phyloP scores from a whole-genome alignment of 1,140 invertebrate genomes.

The Polypedilum vanderplanki region DNA sequence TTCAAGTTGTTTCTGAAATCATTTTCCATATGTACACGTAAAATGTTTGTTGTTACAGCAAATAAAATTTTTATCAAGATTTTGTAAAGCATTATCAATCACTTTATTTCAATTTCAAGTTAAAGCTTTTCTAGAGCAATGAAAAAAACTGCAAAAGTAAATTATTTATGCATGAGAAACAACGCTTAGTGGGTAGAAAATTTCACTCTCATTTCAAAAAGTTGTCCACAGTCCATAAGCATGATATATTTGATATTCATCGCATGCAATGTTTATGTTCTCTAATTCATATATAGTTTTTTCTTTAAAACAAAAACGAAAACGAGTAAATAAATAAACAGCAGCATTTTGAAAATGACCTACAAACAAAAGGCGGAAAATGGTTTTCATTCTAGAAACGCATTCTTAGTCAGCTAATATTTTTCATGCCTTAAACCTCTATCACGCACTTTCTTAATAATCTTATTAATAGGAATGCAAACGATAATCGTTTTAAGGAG shows the following conservation, averaged over 20 bases:
- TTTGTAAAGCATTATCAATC: no score
- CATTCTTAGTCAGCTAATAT: neutral
- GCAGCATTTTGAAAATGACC: slow-evolving; percentile 7
- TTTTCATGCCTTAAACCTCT: neutral
- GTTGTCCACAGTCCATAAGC: slow-evolving; percentile 7
- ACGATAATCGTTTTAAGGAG: neutral
- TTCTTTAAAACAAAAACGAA: neutral
- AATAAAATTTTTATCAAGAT: no score
- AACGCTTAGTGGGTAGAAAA: neutral
- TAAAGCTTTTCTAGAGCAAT: neutral
- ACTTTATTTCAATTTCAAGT: no score
- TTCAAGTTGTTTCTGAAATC: no score
- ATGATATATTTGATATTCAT: slow-evolving; percentile 20
- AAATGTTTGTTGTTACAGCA: no score
- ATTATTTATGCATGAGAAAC: neutral
- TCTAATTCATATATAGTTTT: neutral
- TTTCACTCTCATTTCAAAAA: neutral
- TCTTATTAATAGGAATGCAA: neutral
- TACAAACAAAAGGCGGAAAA: slow-evolving; percentile 7
- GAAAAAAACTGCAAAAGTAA: neutral
- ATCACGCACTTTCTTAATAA: neutral
- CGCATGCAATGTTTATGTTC: slow-evolving; percentile 22
- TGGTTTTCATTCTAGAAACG: slow-evolving; percentile 20
- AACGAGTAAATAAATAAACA: neutral
- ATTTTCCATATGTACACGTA: no score